These are phyloP conservation scores for Lasioglossum figueresi DNA, from an alignment of 2,888 invertebrate species.

Conservation along the genomic window DNA sequence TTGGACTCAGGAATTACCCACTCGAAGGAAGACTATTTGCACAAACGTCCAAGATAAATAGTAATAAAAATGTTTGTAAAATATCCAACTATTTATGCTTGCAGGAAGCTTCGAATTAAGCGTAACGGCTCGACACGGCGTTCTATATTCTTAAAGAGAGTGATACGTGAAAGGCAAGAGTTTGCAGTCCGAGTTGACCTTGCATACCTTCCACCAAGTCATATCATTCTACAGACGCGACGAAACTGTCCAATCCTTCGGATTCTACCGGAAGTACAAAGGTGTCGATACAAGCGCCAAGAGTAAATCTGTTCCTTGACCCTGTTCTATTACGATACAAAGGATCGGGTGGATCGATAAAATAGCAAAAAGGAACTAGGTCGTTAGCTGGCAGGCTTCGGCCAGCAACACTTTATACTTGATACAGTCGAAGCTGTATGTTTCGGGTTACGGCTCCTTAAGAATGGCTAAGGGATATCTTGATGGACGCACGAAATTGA, in stretches of 20 bases:
- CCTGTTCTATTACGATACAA: not conserved
- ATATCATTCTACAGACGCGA: conserved; percentile 22
- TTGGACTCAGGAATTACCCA: no score
- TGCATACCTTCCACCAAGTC: conserved; percentile 66
- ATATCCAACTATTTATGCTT: conserved; percentile 33
- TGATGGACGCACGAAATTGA: conserved; percentile 56
- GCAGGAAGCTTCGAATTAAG: conserved; percentile 64
- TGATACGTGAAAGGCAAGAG: conserved; percentile 71
- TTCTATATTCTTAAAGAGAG: conserved; percentile 58
- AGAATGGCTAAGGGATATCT: conserved; percentile 17
- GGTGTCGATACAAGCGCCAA: no score
- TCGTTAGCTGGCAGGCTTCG: no score
- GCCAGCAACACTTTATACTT: not conserved
- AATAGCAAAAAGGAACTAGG: no score
- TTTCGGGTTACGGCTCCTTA: not conserved
- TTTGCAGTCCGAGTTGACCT: conserved; percentile 61
- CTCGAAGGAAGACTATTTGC: no score
- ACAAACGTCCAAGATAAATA: no score
- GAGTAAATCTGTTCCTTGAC: no score
- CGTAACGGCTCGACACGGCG: conserved; percentile 65
- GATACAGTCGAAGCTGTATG: not conserved
- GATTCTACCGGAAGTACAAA: conserved; percentile 47
- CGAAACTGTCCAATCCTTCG: conserved; percentile 28
- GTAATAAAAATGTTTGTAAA: not conserved
- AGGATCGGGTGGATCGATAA: no score